Percentiles rank a stretch among this genome's conserved stretches.
Evolutionary conservation across 2,797 vertebrate genomes (phyloP).

Genomic region (Taenioides sp.): DNA sequence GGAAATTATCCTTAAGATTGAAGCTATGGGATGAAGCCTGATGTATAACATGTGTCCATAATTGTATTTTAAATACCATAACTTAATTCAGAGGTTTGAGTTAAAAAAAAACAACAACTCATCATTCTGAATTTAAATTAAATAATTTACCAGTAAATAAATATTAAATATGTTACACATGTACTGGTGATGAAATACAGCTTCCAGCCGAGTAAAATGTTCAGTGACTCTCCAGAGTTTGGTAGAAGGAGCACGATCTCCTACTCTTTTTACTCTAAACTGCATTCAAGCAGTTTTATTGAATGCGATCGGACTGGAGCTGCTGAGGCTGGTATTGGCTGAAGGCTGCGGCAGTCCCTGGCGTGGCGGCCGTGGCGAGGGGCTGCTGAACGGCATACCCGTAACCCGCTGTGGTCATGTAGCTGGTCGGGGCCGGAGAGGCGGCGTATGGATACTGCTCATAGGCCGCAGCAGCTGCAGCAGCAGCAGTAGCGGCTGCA

Average conservation of each 20-base stretch:
- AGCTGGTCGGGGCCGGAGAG: slow-evolving; percentile 88
- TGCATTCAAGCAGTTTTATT: slow-evolving; percentile 73
- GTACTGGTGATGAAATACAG: slow-evolving; percentile 63
- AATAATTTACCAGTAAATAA: slow-evolving; percentile 64
- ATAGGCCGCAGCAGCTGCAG: slow-evolving; percentile 86
- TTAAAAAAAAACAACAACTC: slow-evolving; percentile 33
- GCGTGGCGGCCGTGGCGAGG: slow-evolving; percentile 85
- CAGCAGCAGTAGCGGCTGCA: slow-evolving; percentile 77
- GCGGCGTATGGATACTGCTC: slow-evolving; percentile 96
- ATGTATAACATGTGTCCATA: slow-evolving; percentile 62
- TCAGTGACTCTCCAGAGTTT: slow-evolving; percentile 49
- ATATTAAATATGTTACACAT: slow-evolving; percentile 73
- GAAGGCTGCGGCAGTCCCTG: slow-evolving; percentile 87
- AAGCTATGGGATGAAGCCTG: slow-evolving; percentile 78
- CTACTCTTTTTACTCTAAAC: slow-evolving; percentile 12
- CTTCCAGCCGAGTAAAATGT: slow-evolving; percentile 60
- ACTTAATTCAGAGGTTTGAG: slow-evolving; percentile 46
- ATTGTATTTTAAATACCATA: slow-evolving; percentile 48
- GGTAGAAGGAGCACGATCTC: slow-evolving; percentile 62
- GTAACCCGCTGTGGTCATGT: slow-evolving; percentile 90
- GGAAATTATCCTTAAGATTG: slow-evolving; percentile 48
- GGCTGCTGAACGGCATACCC: slow-evolving; percentile 94
- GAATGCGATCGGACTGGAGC: slow-evolving; percentile 95
- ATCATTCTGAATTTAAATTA: slow-evolving; percentile 55
- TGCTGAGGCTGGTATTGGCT: slow-evolving; percentile 90